Evolutionary conservation across 2,888 invertebrate species (phyloP), one percentile per base, ranked within the genome.

Genomic region (Dexiosoma caninum): DNA sequence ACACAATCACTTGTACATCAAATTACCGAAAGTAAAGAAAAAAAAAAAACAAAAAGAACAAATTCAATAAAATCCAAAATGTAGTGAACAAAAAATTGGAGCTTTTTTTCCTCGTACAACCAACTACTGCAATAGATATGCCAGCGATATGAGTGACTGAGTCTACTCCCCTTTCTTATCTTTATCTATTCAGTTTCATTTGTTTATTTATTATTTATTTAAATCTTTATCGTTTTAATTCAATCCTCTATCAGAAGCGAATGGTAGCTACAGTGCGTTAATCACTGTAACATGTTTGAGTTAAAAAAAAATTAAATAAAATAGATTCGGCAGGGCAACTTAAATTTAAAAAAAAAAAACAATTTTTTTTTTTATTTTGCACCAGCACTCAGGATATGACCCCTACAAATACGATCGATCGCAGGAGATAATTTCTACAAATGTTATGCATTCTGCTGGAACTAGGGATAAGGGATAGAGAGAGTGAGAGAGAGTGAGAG

Each of bases 151-250:
- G 57, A 71, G 64, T 67, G 78, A 64, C 75, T 53, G 59, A 44
- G 51, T 37, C 46, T 66, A 70, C 75, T 70, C 79, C 69, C 70
- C 69, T 75, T 66, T 51, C 72, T 69, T 81, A 72, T 72, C 77
- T 81, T 44, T 60, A 69, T 77, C 77, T 44, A 69, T 81, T 77
- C 57, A 77, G 72, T 81, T 81, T 77, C 78, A 76, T 77, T 83
- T 83, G 79, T 79, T 83, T 77, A 79, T 77, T 80, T 80, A 78
- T 78, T 81, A 77, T 79, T 83, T 83, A 79, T 79, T 83, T 71
- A 79, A 81, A 83, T 83, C 81, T 79, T 81, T 83, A 83, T 83
- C 81, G 76, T 80, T 59, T 70, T 70, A 67, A 59, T 67, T 37
- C 40, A 12, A 40, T 37, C 12, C 62, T 12, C 40, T 30, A 42